phyloP scores from a whole-genome alignment of 2,797 vertebrate genomes.

The Sebastes dallii region DNA sequence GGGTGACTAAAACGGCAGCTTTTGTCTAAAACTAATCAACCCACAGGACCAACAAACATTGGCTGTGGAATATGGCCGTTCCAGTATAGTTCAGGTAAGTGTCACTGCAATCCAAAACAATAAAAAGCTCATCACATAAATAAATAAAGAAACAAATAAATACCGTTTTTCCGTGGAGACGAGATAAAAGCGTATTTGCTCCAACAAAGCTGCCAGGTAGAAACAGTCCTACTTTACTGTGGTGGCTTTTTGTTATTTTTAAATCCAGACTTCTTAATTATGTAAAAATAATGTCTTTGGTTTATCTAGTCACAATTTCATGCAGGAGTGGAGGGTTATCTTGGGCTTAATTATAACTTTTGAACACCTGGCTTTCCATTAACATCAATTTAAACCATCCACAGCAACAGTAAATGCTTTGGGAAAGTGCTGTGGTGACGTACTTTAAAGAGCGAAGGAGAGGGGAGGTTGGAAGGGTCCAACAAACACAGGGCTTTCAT shows the following conservation, averaged over 20 bases:
- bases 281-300: neutral
- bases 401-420: too few relatives aligned
- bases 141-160: neutral
- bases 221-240: neutral
- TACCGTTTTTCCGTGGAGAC: neutral
- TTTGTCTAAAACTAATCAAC: neutral
- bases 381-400: too few relatives aligned
- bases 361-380: too few relatives aligned
- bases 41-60: neutral
- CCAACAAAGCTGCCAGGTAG: conserved; percentile 11
- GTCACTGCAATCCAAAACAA: conserved; percentile 10
- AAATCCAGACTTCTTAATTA: neutral
- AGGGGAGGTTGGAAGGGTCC: too few relatives aligned
- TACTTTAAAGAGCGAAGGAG: too few relatives aligned
- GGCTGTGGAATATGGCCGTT: neutral
- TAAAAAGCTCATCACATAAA: conserved; percentile 13
- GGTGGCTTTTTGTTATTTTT: neutral
- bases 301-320: neutral
- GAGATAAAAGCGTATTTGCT: conserved; percentile 8
- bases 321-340: neutral
- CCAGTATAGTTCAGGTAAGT: neutral
- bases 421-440: too few relatives aligned
- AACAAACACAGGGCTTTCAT: too few relatives aligned
- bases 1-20: neutral
- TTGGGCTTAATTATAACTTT: neutral